Percentiles rank a stretch among this genome's conserved stretches.
Conservation (phyloP, 2,113 vertebrate genomes). For the Bujurquina vittata region DNA sequence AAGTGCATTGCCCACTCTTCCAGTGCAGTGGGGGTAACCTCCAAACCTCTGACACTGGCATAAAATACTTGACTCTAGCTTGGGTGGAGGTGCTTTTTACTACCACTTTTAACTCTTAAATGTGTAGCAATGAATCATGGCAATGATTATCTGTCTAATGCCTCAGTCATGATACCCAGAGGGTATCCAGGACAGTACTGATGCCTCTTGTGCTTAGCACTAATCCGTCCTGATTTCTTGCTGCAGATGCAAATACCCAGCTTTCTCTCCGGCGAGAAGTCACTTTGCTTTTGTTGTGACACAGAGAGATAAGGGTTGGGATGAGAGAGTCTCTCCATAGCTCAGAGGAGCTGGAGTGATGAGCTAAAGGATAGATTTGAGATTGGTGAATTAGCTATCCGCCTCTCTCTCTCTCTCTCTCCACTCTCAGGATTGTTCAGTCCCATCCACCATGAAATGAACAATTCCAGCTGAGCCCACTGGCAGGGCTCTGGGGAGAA, state of each 20-base stretch:
- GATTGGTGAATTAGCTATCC: slow-evolving; percentile 61
- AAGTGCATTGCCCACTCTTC: slow-evolving; percentile 37
- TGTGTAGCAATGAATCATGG: not conserved
- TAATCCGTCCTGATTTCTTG: not conserved
- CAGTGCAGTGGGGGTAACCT: slow-evolving; percentile 30
- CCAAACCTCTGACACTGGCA: not conserved
- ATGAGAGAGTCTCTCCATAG: slow-evolving; percentile 38
- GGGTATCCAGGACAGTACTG: not conserved
- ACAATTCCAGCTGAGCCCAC: slow-evolving; percentile 73
- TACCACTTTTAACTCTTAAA: not conserved
- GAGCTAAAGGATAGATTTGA: slow-evolving; percentile 57
- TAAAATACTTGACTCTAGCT: not conserved
- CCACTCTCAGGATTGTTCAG: slow-evolving; percentile 55
- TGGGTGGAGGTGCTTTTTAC: not conserved
- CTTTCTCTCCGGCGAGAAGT: slow-evolving; percentile 18
- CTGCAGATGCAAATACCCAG: slow-evolving; percentile 19
- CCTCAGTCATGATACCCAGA: not conserved
- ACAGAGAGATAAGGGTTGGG: slow-evolving; percentile 44
- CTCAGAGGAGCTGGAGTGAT: slow-evolving; percentile 50
- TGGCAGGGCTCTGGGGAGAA: slow-evolving; percentile 60
- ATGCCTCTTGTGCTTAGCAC: not conserved
- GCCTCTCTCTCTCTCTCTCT: slow-evolving; percentile 10
- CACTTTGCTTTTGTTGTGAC: slow-evolving; percentile 57
- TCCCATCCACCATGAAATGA: slow-evolving; percentile 74
- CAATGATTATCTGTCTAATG: not conserved